Base-by-base conservation (phyloP, 2,888 invertebrate genomes). In the Blastobasis adustella region DNA sequence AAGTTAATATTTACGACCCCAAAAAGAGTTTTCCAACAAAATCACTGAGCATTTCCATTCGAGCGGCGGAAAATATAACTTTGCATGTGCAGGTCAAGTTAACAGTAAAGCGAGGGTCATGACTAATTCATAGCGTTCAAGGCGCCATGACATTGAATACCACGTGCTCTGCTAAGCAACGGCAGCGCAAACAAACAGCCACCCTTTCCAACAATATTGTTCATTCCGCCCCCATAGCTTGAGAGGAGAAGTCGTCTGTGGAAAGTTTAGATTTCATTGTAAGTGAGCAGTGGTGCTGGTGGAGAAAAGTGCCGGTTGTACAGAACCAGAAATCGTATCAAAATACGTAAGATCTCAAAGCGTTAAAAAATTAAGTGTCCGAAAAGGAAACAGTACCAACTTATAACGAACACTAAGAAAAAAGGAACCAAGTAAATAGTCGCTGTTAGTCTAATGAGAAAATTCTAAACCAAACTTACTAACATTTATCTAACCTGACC, bases 81-180 rank as follows among this genome's bases (percentile, higher is more conserved):
- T 56, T 54, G 53, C 47, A 59, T 60, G 62, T 59, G 63, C 63
- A 66, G 79, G 79, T 81, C 79, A 82, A 79, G 75, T 73, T 72
- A 69, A 57, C 67, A 55, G 66, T 62, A 63, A 52, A 60, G 55
- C 58, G 60, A 67, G 76, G 78, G 79, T 79, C 76, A 71, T 73
- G 70, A 65, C 56, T 75, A 74, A 75, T 76, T 76, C 74, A 77
- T 73, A 61, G 62, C 10, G 53, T 58, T 53, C 45, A 47, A 37
- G 55, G 23, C 58, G 66, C 68, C 71, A 61, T 82, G 83, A 79
- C 82, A 79, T 81, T 83, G 80, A 64, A 56, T 54, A 7, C 53
- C 80, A 82, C 79, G 78, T 84, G 84, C 51, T 59, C 10, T 74
- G 73, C 83, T 63, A 66, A 56, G 80, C 72, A 65, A 82, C 78